A percentile compares a stretch with the other conserved stretches of the same genome.
Evolutionary conservation across 2,888 invertebrate species (phyloP).

Genomic region (Pyrrhosoma nymphula): DNA sequence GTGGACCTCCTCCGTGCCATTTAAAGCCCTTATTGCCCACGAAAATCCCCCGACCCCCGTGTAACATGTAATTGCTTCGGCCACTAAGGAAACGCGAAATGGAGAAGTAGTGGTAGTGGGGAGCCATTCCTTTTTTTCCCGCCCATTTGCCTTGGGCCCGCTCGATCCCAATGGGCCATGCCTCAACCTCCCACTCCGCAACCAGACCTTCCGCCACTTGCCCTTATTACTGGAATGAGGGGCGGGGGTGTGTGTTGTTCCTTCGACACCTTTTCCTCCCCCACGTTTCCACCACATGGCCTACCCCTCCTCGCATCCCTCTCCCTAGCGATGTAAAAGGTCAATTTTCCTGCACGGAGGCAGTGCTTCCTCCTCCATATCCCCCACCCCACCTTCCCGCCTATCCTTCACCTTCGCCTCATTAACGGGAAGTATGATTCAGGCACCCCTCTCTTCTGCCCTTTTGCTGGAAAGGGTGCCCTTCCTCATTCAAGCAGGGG

Average conservation of each 20-base stretch:
- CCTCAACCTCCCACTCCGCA: neutral
- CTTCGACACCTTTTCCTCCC: neutral
- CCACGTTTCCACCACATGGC: neutral
- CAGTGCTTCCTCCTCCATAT: neutral
- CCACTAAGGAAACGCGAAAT: neutral
- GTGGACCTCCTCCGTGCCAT: neutral
- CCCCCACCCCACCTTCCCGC: neutral
- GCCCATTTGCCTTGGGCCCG: neutral
- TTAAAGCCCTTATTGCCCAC: neutral
- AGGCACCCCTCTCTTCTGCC: neutral
- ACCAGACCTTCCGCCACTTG: neutral
- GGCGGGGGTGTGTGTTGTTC: neutral
- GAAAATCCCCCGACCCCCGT: neutral
- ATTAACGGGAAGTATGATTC: conserved; percentile 31
- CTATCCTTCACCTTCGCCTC: neutral
- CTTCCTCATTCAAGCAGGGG: neutral
- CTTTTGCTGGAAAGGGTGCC: conserved; percentile 32
- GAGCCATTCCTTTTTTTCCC: neutral
- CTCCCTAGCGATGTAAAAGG: conserved; percentile 28
- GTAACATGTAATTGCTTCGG: neutral
- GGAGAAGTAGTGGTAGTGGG: neutral
- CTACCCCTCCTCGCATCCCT: neutral
- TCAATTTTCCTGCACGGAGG: conserved; percentile 26
- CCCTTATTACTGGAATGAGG: neutral
- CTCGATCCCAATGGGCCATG: neutral